Evolutionary conservation across 1,140 invertebrate genomes (phyloP), one percentile per base, ranked within the genome.

Genomic region (Musca domestica): DNA sequence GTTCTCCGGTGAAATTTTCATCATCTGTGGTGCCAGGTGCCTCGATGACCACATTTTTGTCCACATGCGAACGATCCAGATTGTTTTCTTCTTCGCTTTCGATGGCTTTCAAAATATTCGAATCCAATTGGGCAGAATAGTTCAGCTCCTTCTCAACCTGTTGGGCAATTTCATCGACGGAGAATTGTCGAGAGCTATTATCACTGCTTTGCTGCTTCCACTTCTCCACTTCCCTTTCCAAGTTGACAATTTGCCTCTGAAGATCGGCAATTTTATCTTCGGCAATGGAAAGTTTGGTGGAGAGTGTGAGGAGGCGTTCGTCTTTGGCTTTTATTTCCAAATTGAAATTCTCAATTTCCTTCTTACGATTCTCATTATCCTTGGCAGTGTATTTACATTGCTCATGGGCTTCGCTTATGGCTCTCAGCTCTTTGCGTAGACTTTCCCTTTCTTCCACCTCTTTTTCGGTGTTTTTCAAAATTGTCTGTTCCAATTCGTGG

Each of bases 101-200:
- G 54, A 86, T 85, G 2, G 84, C 87, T 49, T 82, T 83, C 17
- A 88, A 75, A 25, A 88, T 83, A 66, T 85, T 86, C 2, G 84
- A 83, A 73, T 89, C 88, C 7, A 89, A 74, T 67, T 84, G 82
- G 0, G 83, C 86, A 0, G 88, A 88, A 54, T 86, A 83, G 74
- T 88, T 84, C 0, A 89, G 68, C 71, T 89, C 87, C 63, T 85
- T 82, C 30, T 87, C 84, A 3, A 89, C 83, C 71, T 85, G 80
- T 61, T 81, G 82, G 2, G 83, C 81, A 67, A 88, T 86, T 58
- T 88, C 87, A 58, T 88, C 86, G 2, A 88, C 83, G 0, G 86
- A 82, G 34, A 77, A 75, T 27, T 72, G 76, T 71, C 78, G 75
- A 0, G 81, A 76, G 68, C 75, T 72, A 3, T 78, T 69, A 6